phyloP scores from a whole-genome alignment of 1,140 invertebrate genomes.

The Bradysia coprophila region DNA sequence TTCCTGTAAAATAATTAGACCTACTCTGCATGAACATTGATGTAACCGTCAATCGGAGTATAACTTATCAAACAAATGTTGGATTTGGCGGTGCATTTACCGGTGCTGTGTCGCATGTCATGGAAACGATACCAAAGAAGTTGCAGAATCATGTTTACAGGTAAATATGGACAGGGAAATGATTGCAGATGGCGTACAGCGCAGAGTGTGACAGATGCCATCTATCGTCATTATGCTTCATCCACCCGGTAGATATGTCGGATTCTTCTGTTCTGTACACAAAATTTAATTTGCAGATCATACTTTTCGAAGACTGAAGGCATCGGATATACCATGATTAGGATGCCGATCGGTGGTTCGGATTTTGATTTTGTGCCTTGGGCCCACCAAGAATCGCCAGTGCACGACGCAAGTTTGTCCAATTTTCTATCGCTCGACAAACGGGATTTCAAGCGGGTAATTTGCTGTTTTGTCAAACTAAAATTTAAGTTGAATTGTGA shows the following conservation, averaged over 20 bases:
- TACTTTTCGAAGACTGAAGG: conserved; percentile 35
- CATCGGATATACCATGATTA: conserved; percentile 53
- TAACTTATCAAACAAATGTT: conserved; percentile 35
- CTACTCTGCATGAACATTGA: not conserved
- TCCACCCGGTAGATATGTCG: too few species aligned
- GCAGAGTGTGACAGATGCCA: too few species aligned
- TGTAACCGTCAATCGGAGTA: conserved; percentile 15
- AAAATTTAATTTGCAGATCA: conserved; percentile 18
- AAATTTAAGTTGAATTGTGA: not conserved
- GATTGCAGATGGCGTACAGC: too few species aligned
- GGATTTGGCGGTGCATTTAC: conserved; percentile 84
- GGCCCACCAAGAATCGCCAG: conserved; percentile 31
- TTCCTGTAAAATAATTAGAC: not conserved
- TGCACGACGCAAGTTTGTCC: conserved; percentile 38
- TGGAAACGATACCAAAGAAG: conserved; percentile 32
- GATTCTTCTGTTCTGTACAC: not conserved
- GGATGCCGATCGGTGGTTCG: conserved; percentile 61
- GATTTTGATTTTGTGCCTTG: conserved; percentile 48
- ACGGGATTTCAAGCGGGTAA: conserved; percentile 9
- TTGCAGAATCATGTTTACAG: conserved; percentile 39
- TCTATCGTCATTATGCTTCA: too few species aligned
- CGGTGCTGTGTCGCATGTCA: conserved; percentile 63
- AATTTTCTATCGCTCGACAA: conserved; percentile 32
- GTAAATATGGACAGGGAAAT: conserved; percentile 14
- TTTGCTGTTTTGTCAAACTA: not conserved